Conservation (phyloP, 2,113 vertebrate species). For the Bubalus kerabau region DNA sequence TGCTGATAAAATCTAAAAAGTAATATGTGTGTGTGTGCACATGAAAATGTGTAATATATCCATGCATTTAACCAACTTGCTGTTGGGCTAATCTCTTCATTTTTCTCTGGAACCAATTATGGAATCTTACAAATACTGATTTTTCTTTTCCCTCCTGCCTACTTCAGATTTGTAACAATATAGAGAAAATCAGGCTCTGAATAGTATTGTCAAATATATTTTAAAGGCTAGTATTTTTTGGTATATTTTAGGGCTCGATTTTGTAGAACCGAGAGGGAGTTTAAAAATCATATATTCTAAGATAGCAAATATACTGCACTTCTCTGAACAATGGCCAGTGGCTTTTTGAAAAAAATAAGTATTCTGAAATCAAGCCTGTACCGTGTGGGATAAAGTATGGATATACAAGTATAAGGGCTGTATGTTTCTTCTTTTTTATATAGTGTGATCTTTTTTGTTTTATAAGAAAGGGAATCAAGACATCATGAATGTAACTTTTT, state of each 20-base stretch:
- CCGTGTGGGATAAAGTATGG: not conserved
- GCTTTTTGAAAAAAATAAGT: not conserved
- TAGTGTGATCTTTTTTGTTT: not conserved
- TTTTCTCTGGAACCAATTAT: not conserved
- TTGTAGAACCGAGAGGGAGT: not conserved
- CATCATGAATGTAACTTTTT: not conserved
- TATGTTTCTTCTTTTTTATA: not conserved
- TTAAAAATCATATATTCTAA: not conserved
- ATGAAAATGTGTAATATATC: not conserved
- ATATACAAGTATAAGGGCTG: not conserved
- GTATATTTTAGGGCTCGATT: not conserved
- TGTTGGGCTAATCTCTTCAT: not conserved
- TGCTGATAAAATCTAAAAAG: not conserved
- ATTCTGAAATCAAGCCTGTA: not conserved
- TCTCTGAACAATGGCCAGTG: not conserved
- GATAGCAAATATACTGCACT: not conserved
- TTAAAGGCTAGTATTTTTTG: not conserved
- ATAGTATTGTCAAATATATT: not conserved
- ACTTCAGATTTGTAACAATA: not conserved
- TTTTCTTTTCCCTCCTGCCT: not conserved
- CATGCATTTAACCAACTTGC: not conserved
- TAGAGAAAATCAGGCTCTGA: not conserved
- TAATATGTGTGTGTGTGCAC: not conserved
- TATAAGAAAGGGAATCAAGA: not conserved
- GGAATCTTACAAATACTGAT: not conserved